These are phyloP conservation scores for Clarias batrachus DNA, from an alignment of 2,113 vertebrate genomes.

Conservation along the genomic window DNA sequence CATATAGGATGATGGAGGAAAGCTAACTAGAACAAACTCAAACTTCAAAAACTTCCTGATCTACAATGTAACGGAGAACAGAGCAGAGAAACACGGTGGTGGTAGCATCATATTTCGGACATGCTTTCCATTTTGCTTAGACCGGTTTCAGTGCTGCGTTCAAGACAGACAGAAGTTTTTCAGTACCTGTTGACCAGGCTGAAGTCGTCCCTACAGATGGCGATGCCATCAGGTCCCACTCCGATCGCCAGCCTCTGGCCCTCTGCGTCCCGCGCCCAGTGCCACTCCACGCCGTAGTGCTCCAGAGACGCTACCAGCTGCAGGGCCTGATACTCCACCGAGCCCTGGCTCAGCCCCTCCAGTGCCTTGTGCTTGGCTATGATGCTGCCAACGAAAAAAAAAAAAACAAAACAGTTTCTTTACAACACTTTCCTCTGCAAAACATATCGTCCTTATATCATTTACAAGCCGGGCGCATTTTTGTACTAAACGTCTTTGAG, in stretches of 20 bases:
- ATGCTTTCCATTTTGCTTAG: neutral
- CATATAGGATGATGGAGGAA: neutral
- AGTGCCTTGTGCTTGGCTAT: constrained; percentile 86
- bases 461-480: no score
- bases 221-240: constrained; percentile 92
- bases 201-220: constrained; percentile 91
- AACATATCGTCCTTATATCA: neutral
- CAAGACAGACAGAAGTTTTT: neutral
- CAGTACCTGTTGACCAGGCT: constrained; percentile 86
- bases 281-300: constrained; percentile 97
- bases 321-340: constrained; percentile 90
- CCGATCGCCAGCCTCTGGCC: constrained; percentile 87
- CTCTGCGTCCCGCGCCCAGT: constrained; percentile 85
- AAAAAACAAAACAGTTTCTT: neutral
- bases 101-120: neutral
- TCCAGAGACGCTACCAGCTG: constrained; percentile 88
- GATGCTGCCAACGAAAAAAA: constrained; percentile 72
- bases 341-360: constrained; percentile 82
- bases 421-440: neutral
- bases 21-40: neutral
- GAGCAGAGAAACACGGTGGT: neutral
- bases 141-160: neutral
- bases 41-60: no score
- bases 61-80: no score
- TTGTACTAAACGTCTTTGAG: no score